Base-by-base conservation (phyloP, 2,888 invertebrate genomes). In the Tetheella fluctuosa region DNA sequence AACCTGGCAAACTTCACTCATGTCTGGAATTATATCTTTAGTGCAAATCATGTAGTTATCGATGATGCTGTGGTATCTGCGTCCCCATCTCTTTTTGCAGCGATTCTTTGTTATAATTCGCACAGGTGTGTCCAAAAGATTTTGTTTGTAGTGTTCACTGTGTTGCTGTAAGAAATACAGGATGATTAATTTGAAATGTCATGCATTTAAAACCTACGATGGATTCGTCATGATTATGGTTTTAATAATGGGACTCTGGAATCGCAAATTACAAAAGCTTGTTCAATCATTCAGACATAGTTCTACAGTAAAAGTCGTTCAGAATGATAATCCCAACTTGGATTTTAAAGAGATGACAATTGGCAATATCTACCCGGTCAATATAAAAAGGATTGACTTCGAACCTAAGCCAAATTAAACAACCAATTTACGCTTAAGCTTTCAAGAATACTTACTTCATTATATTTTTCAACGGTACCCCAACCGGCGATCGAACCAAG, bases 11-110 rank as follows among this genome's bases (percentile, higher is more conserved):
- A 85, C 70, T 65, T 83, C 82, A 48, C 77, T 80, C 5, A 84
- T 67, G 2, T 87, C 84, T 0, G 81, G 70, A 0, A 76, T 54
- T 6, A 79, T 53, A 37, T 88, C 86, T 60, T 79, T 83, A 0
- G 84, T 77, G 54, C 88, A 88, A 28, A 88, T 84, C 86, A 86
- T 88, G 67, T 86, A 86, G 68, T 87, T 85, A 1, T 86, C 85
- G n/a, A 88, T 86, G 39, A 87, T 86, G 53, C 83, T 83, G 59
- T 82, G 77, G 66, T 88, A 87, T 0, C 83, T 75, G 1, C 70
- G 65, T 1, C 87, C 87, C 86, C 88, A 88, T 3, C 81, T 76
- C 28, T 63, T 72, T 58, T 86, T 87, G 67, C 88, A 87, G 0
- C 66, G 64, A 0, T 12, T 62, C 59, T 86, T 86, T 0, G 70